Percentiles rank a stretch among this genome's conserved stretches.
Evolutionary conservation across 2,797 vertebrate genomes (phyloP).

Genomic region (Pristis pectinata): DNA sequence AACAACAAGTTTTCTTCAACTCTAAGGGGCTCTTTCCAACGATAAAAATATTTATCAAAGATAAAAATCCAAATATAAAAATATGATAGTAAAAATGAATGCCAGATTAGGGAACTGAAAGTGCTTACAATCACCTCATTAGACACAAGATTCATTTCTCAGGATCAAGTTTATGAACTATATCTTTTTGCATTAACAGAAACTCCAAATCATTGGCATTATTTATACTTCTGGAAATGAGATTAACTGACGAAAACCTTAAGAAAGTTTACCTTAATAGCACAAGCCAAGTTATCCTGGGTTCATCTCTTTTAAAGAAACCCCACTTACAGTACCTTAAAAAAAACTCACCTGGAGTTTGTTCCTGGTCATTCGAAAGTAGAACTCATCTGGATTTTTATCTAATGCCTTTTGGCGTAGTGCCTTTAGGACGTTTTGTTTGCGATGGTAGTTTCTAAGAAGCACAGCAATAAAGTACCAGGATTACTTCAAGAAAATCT

Average conservation of each 20-base stretch:
- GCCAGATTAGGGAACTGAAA: neutral
- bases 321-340: neutral
- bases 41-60: no score
- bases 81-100: neutral
- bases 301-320: neutral
- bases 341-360: slow-evolving; percentile 67
- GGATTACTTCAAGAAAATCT: neutral
- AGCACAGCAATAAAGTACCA: slow-evolving; percentile 5
- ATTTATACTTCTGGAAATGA: neutral
- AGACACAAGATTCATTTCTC: neutral
- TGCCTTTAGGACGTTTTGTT: slow-evolving; percentile 76
- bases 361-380: slow-evolving; percentile 80
- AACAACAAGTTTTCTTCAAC: neutral
- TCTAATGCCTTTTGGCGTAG: slow-evolving; percentile 86
- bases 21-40: neutral
- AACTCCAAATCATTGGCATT: neutral
- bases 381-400: slow-evolving; percentile 95
- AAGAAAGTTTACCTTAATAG: neutral
- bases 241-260: neutral
- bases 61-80: neutral
- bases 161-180: neutral
- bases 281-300: neutral
- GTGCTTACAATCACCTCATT: neutral
- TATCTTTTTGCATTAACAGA: neutral
- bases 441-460: slow-evolving; percentile 82